These are phyloP conservation scores for Stichodactyla mertensii DNA, from an alignment of 64 coral and sea anemone species.

Conservation along the genomic window DNA sequence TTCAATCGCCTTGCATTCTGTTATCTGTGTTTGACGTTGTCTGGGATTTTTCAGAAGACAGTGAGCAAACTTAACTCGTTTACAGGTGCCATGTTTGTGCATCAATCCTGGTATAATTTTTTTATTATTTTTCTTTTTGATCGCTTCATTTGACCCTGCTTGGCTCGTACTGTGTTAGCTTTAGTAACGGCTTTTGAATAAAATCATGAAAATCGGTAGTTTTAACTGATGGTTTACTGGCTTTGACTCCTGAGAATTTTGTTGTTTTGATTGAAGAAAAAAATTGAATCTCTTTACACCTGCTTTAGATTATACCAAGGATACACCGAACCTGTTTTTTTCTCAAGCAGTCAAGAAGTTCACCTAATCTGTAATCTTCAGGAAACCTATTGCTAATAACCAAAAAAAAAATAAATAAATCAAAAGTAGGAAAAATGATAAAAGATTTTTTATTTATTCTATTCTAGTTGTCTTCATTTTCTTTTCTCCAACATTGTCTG, in stretches of 20 bases:
- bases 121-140: neutral
- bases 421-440: neutral
- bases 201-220: neutral
- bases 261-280: neutral
- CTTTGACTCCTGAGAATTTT: neutral
- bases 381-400: neutral
- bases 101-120: neutral
- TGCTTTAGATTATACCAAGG: neutral
- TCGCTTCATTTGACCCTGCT: neutral
- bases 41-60: neutral
- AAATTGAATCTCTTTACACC: neutral
- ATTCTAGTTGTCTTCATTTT: neutral
- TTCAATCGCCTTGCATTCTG: neutral
- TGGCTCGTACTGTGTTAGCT: neutral
- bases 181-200: neutral
- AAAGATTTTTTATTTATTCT: neutral
- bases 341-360: neutral
- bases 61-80: neutral
- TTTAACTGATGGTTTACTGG: neutral
- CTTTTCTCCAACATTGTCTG: neutral
- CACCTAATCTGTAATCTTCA: neutral
- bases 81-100: conserved; percentile 9
- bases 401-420: neutral
- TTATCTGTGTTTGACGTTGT: neutral
- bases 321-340: neutral